phyloP scores from a whole-genome alignment of 2,797 vertebrate genomes.

The Sitta carolinensis region DNA sequence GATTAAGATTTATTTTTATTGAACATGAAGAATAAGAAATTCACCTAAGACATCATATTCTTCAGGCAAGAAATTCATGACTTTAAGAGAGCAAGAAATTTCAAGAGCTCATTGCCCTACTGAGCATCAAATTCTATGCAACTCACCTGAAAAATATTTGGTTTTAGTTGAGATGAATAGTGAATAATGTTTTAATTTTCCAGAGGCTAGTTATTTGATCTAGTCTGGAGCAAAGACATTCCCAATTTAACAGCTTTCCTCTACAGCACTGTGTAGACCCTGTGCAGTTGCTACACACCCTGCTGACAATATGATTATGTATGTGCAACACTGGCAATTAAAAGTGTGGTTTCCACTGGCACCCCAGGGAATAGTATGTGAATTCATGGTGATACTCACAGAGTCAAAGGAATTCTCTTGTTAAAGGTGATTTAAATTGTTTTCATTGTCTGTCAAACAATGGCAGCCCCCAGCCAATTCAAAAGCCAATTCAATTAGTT shows the following conservation, averaged over 20 bases:
- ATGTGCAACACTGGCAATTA: constrained; percentile 37
- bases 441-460: constrained; percentile 57
- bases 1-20: background rate
- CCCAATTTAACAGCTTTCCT: background rate
- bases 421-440: constrained; percentile 60
- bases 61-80: background rate
- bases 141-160: background rate
- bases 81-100: background rate
- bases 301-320: constrained; percentile 14
- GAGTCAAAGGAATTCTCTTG: constrained; percentile 42
- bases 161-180: background rate
- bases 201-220: background rate
- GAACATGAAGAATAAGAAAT: background rate
- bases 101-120: background rate
- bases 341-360: background rate
- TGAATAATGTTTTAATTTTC: background rate
- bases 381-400: constrained; percentile 9
- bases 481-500: constrained; percentile 60
- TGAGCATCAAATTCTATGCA: background rate
- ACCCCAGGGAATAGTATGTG: background rate
- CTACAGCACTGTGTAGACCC: background rate
- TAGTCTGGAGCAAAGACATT: background rate
- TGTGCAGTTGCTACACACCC: background rate
- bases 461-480: background rate
- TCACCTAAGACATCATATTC: background rate